Base-by-base conservation (phyloP, 2,888 invertebrate species). In the Saturnia pavonia region DNA sequence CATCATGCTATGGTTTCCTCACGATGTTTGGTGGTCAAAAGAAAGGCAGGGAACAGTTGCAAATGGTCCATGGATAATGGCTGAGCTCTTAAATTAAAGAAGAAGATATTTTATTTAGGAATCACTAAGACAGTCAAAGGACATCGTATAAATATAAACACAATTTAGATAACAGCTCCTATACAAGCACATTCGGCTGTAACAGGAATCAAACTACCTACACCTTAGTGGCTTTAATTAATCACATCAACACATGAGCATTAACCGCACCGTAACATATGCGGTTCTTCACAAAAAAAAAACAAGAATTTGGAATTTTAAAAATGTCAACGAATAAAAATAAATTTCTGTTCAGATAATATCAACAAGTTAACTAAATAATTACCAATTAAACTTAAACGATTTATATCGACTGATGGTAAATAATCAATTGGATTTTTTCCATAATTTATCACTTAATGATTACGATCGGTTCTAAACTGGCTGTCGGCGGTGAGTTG, bases 341-440 rank as follows among this genome's bases (percentile, higher is more conserved):
- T 66, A 70, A 67, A 70, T 66, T 65, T 65, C 11, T 65, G 65
- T 65, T 19, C 48, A 54, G 70, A 70, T 70, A 67, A 70, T 70
- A 70, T 70, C 70, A 51, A 75, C 70, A 75, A 80, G 80, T 81
- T 86, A 78, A 86, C 85, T 85, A 84, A 88, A 88, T 89, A 89
- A 88, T 87, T 82, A 84, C 87, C 88, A 89, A 89, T 90, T 89
- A 89, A 89, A 84, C 77, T 76, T 77, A 83, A 81, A 77, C 82
- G 90, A 90, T 89, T 83, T 82, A 82, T 85, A 91, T 90, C 89
- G 77, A 74, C 76, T 81, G 82, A 84, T 85, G 83, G 78, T 78
- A 81, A 84, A 86, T 88, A 91, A 92, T 92, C 89, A 91, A 90
- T 91, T 88, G 83, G 81, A 90, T 91, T 90, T 91, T 88, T 88